A percentile compares a stretch with the other conserved stretches of the same genome.
Evolutionary conservation across 2,888 invertebrate genomes (phyloP).

Genomic region (Melieria crassipennis): DNA sequence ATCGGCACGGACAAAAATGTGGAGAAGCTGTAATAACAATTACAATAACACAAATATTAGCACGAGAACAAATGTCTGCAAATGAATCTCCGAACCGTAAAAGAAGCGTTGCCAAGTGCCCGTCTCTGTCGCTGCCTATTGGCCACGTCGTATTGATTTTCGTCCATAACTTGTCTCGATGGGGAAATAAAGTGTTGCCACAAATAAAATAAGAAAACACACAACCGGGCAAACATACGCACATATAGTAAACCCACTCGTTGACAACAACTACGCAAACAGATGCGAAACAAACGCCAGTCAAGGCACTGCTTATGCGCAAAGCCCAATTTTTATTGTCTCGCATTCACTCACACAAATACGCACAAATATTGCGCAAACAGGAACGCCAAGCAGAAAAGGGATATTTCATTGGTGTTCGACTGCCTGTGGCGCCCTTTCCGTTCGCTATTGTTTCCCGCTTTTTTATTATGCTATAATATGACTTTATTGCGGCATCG

Average conservation of each 20-base stretch:
- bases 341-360: too few species aligned
- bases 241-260: background rate
- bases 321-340: constrained; percentile 4
- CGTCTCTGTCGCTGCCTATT: background rate
- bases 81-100: background rate
- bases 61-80: background rate
- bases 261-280: background rate
- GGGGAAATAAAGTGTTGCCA: background rate
- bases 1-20: too few species aligned
- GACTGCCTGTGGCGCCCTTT: background rate
- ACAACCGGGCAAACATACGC: background rate
- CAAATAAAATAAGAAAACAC: background rate
- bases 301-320: background rate
- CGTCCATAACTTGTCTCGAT: constrained; percentile 8
- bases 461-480: constrained; percentile 15
- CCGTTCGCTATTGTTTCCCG: background rate
- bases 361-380: too few species aligned
- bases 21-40: too few species aligned
- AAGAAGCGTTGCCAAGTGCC: background rate
- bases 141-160: constrained; percentile 10
- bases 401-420: background rate
- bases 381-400: background rate
- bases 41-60: too few species aligned
- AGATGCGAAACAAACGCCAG: background rate
- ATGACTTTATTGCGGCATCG: constrained; percentile 14